Evolutionary conservation across 2,888 invertebrate species (phyloP), one percentile per base, ranked within the genome.

Genomic region (Megastigmus dorsalis): DNA sequence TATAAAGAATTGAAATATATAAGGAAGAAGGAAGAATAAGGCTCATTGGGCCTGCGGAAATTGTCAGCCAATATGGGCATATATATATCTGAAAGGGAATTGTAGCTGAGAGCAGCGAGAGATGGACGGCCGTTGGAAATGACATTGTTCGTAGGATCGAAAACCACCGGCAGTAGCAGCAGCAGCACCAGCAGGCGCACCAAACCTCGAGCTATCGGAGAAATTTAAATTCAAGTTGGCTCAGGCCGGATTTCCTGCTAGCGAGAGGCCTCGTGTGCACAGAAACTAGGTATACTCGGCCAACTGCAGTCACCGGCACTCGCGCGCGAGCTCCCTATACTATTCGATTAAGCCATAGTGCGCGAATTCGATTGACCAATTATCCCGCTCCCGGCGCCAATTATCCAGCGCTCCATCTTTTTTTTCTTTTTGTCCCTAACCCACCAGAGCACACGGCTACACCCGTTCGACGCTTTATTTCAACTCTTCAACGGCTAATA

Each of bases 201-300:
- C n/a, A n/a, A n/a, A n/a, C n/a, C n/a, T n/a, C n/a, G n/a, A n/a
- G n/a, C 71, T 65, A 71, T 57, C 78, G 82, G 81, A 80, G 82
- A 83, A 82, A 84, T 85, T 84, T 83, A 83, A 84, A 84, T 84
- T 83, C 81, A 80, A 82, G 80, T 71, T 65, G 26, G 57, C 54
- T 73, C 79, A 55, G 60, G 13, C 59, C 33, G 62, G 63, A 48
- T 65, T 65, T 63, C 45, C 62, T 18, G 66, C 0, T 3, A 10
- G 54, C 18, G n/a, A 26, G 48, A 52, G 52, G 6, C 45, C n/a
- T n/a, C n/a, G n/a, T n/a, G n/a, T n/a, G n/a, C n/a, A n/a, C n/a
- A n/a, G n/a, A n/a, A n/a, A n/a, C n/a, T n/a, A n/a, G n/a, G n/a
- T n/a, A n/a, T n/a, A n/a, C n/a, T n/a, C n/a, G n/a, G n/a, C n/a